Base-by-base conservation (phyloP, 2,113 vertebrate species). In the Syngnathus scovelli region DNA sequence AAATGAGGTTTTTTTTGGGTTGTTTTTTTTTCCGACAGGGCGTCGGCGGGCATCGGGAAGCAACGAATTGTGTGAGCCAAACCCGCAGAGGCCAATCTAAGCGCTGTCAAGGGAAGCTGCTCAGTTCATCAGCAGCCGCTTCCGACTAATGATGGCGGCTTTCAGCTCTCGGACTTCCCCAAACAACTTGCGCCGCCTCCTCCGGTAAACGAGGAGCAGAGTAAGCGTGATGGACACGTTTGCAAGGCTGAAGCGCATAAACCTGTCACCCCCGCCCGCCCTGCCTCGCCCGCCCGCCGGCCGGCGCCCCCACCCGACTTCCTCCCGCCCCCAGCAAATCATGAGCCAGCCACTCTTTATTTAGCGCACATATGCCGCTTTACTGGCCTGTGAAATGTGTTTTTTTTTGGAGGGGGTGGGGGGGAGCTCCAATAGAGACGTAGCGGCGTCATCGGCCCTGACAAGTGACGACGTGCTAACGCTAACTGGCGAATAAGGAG, bases 381-480 rank as follows among this genome's bases (percentile, higher is more conserved):
- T 90, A 91, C 85, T 87, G 86, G 89, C 83, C 89, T 87, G 83
- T 90, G 90, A 90, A 91, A 90, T 89, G 85, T 85, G 85, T 86
- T 85, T 86, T 83, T 85, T 84, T 89, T 85, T 85, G 82, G 81
- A 64, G 59, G 75, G 86, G 77, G 19, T 19, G 59, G 75, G 86
- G 77, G 19, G 49, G 16, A 6, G 5, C 15, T 27, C 83, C 75
- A 80, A 89, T 86, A 84, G 88, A 92, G 89, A 91, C 65, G 87
- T 72, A 83, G 82, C 83, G 56, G 71, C 78, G 78, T 84, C 83
- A 87, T 88, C 81, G 78, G 75, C 78, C 76, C 77, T 86, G 88
- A 87, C 85, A 86, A 81, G 82, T 85, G 84, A 86, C 84, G 83
- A 84, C 86, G 86, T 82, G 67, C 78, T 78, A 74, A 80, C 59